A percentile compares a stretch with the other conserved stretches of the same genome.
Conservation (phyloP, 2,113 vertebrate genomes). For the Dissostichus mawsoni region DNA sequence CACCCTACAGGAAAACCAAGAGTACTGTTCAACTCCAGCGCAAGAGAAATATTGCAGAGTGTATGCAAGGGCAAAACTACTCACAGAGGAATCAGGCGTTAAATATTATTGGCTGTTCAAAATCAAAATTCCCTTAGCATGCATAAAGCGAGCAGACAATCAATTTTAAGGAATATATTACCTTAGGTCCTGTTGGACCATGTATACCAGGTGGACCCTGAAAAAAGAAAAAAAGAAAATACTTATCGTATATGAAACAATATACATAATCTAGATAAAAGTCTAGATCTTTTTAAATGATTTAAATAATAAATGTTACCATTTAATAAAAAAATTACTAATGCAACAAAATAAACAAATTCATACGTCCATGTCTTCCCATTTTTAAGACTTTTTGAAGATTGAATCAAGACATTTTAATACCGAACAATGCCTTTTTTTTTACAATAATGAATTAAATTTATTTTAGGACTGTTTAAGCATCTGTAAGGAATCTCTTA, state of each 20-base stretch:
- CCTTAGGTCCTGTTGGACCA: conserved; percentile 82
- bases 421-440: no score
- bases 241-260: no score
- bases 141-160: neutral
- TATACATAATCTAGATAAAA: no score
- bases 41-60: neutral
- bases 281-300: no score
- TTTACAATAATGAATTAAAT: no score
- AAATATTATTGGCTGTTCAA: neutral
- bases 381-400: no score
- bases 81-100: neutral
- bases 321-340: neutral
- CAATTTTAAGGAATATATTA: conserved; percentile 46
- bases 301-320: no score
- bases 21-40: neutral
- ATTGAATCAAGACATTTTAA: no score
- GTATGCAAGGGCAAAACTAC: neutral
- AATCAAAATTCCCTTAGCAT: neutral
- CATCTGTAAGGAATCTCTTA: conserved; percentile 64
- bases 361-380: no score
- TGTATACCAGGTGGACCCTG: conserved; percentile 75
- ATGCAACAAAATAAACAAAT: neutral
- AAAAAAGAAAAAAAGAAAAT: neutral
- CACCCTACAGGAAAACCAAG: conserved; percentile 75
- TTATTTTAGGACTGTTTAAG: no score